Evolutionary conservation across 2,888 invertebrate species (phyloP), one percentile per base, ranked within the genome.

Genomic region (Ephialtes manifestator): DNA sequence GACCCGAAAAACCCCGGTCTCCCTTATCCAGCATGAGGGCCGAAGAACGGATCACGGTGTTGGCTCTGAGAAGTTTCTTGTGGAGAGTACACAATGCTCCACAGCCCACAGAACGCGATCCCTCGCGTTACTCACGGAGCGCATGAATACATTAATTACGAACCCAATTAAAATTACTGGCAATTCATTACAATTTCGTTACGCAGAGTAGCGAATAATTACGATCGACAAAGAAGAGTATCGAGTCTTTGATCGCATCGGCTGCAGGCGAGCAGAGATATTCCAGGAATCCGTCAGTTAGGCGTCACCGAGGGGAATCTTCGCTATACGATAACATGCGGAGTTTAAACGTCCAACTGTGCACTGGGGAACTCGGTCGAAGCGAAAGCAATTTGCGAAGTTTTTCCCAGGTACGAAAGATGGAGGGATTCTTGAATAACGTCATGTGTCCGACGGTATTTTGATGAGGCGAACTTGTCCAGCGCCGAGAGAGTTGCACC

Each of bases 361-460:
- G 28, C 46, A 13, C 65, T 43, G 20, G 48, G 65, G 67, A 81
- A 81, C 39, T 55, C 65, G 71, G 48, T 20, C 48, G 74, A 60
- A 76, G 71, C 85, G 89, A 92, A 93, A 93, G 92, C 92, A 90
- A 91, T 91, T 92, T 88, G 86, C 86, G 79, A 31, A 88, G 89
- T 92, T 92, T 91, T 81, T 86, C 58, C 72, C 55, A 8, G 24
- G 75, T 55, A 78, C 75, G 31, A 39, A 60, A 67, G 60, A 74
- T 15, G 39, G 48, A 63, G 84, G 87, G 89, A 89, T 88, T 87
- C 85, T 85, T 78, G 85, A 58, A 76, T 72, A 84, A 83, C 88
- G 88, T 89, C 87, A 89, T 88, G 90, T 87, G 89, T 88, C 89
- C 89, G 89, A 87, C 92, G 94, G 93, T 92, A 93, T 94, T 94